Evolutionary conservation across 2,797 vertebrate genomes (phyloP).

Genomic region (Todus mexicanus): DNA sequence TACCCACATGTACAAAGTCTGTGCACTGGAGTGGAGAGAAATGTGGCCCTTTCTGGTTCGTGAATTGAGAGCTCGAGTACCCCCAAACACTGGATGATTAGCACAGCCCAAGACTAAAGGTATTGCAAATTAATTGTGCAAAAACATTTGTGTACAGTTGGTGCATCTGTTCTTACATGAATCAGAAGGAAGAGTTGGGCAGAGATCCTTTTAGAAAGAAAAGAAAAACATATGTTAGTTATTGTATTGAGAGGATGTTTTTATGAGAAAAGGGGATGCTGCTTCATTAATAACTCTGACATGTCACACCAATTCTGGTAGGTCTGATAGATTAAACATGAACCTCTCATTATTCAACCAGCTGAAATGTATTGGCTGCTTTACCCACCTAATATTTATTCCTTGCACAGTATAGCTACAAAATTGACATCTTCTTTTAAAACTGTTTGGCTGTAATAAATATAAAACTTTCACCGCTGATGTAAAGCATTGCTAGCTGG

Average conservation of each 20-base stretch:
- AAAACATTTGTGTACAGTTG: slow-evolving; percentile 23
- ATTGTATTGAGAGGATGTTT: slow-evolving; percentile 72
- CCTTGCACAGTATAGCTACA: slow-evolving; percentile 67
- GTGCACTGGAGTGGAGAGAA: background rate
- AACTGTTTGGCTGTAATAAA: slow-evolving; percentile 79
- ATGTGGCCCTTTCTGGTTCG: background rate
- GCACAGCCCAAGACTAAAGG: background rate
- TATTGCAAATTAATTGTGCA: slow-evolving; percentile 54
- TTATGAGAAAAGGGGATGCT: slow-evolving; percentile 67
- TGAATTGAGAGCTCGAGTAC: background rate
- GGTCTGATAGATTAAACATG: slow-evolving; percentile 77
- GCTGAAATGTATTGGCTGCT: slow-evolving; percentile 63
- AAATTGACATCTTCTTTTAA: slow-evolving; percentile 82
- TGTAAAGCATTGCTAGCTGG: slow-evolving; percentile 84
- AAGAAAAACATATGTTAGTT: slow-evolving; percentile 72
- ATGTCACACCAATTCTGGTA: slow-evolving; percentile 60
- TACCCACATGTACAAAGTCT: background rate
- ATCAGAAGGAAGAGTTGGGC: slow-evolving; percentile 54
- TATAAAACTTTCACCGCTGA: slow-evolving; percentile 75
- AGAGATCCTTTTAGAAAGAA: slow-evolving; percentile 54
- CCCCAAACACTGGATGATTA: background rate
- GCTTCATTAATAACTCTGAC: slow-evolving; percentile 73
- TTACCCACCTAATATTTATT: slow-evolving; percentile 73
- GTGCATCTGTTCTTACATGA: slow-evolving; percentile 43
- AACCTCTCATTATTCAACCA: slow-evolving; percentile 70